Percentiles rank a stretch among this genome's conserved stretches.
These are phyloP conservation scores for Erythrolamprus reginae DNA, from an alignment of 2,113 vertebrate species.

Conservation along the genomic window DNA sequence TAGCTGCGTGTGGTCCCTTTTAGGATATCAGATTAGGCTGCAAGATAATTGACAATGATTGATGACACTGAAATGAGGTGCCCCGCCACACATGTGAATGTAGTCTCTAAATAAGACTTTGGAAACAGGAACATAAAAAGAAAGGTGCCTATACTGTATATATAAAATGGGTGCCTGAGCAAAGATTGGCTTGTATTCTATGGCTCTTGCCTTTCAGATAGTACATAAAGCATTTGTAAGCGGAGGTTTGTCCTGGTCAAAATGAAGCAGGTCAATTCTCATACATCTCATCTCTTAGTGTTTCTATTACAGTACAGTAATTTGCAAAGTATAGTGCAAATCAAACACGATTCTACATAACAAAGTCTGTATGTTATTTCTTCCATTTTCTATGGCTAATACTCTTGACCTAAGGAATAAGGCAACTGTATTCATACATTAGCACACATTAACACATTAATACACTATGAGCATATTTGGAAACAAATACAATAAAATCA, in stretches of 20 bases:
- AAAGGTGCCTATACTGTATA: not conserved
- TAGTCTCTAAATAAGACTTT: not conserved
- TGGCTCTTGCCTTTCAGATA: not conserved
- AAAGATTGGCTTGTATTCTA: not conserved
- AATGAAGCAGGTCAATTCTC: not conserved
- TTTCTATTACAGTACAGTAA: not conserved
- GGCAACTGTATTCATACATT: not conserved
- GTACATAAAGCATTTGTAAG: not conserved
- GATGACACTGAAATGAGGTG: not conserved
- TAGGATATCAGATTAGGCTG: not conserved
- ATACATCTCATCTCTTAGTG: not conserved
- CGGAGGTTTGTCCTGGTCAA: not conserved
- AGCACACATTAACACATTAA: no score
- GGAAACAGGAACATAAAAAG: not conserved
- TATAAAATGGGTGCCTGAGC: not conserved
- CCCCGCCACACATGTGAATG: not conserved
- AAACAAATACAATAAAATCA: not conserved
- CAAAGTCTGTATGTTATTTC: not conserved
- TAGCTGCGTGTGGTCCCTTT: not conserved
- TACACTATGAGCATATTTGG: not conserved
- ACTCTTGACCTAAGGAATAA: not conserved
- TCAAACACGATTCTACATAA: not conserved
- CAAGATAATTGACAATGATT: not conserved
- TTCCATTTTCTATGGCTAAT: not conserved
- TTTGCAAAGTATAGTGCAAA: not conserved